Evolutionary conservation across 2,888 invertebrate species (phyloP).

Genomic region (Epirrhoe tristata): DNA sequence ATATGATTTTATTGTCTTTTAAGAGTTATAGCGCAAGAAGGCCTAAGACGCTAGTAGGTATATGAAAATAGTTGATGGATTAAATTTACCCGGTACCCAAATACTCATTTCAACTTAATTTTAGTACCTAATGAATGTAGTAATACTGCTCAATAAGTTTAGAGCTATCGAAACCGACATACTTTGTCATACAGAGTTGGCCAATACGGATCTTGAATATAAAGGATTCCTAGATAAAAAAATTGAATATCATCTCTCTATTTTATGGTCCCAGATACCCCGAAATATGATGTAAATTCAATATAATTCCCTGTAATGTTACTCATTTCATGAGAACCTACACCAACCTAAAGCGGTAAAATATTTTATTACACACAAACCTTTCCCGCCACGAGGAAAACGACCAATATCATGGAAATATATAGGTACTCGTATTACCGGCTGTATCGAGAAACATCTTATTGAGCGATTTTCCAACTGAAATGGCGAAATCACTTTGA

Average conservation of each 20-base stretch:
- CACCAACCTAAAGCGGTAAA: constrained; percentile 34
- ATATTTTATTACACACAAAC: constrained; percentile 36
- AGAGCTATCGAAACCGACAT: too few species aligned
- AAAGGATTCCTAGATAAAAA: background rate
- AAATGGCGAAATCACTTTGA: constrained; percentile 32
- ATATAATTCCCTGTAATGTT: constrained; percentile 30
- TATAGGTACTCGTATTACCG: constrained; percentile 32
- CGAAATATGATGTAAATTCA: constrained; percentile 24
- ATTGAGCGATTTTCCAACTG: constrained; percentile 34
- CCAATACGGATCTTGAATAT: too few species aligned
- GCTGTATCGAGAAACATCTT: constrained; percentile 34
- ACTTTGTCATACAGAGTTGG: too few species aligned
- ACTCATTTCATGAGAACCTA: constrained; percentile 27
- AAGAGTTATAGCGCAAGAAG: too few species aligned
- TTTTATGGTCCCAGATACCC: constrained; percentile 13
- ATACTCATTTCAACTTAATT: too few species aligned
- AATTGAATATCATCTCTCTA: constrained; percentile 1
- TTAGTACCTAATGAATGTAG: too few species aligned
- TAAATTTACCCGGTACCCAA: too few species aligned
- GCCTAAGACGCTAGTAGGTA: too few species aligned
- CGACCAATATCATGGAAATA: constrained; percentile 34
- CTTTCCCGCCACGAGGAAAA: constrained; percentile 33
- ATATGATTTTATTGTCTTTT: too few species aligned
- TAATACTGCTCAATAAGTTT: too few species aligned
- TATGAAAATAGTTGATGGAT: too few species aligned